Conservation (phyloP, 1,140 invertebrate genomes). For the Bombus waltoni region DNA sequence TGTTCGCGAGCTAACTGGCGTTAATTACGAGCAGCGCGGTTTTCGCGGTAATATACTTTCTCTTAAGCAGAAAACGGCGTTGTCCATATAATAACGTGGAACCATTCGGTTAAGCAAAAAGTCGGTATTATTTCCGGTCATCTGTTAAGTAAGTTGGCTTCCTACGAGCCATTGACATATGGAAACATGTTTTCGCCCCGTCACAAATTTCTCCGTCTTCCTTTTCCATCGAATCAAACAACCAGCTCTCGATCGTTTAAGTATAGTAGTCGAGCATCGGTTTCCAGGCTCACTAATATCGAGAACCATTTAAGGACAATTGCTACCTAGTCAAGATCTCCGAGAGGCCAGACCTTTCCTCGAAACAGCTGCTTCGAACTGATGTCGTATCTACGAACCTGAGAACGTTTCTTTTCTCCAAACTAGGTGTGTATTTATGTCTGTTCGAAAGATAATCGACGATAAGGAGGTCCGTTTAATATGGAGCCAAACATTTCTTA, state of each 20-base stretch:
- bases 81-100: not conserved
- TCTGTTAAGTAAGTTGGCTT: conserved; percentile 41
- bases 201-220: conserved; percentile 13
- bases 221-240: not conserved
- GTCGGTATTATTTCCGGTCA: conserved; percentile 54
- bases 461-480: conserved; percentile 9
- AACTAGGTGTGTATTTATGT: conserved; percentile 48
- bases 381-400: not conserved
- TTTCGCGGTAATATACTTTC: conserved; percentile 33
- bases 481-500: not conserved
- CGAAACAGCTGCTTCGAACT: conserved; percentile 52
- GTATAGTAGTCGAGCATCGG: conserved; percentile 30
- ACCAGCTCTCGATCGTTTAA: not conserved
- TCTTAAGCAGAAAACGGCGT: not conserved
- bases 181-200: conserved; percentile 24
- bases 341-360: conserved; percentile 11
- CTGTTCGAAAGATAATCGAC: not conserved
- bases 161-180: conserved; percentile 55
- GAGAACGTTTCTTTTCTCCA: conserved; percentile 23
- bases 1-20: not conserved
- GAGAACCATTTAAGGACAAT: conserved; percentile 64
- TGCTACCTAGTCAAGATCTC: conserved; percentile 54
- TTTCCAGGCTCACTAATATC: conserved; percentile 39
- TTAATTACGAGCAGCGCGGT: conserved; percentile 5
- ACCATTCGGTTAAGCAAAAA: not conserved